A percentile compares a stretch with the other conserved stretches of the same genome.
Conservation (phyloP, 1,140 invertebrate genomes). For the Kradibia gibbosae region DNA sequence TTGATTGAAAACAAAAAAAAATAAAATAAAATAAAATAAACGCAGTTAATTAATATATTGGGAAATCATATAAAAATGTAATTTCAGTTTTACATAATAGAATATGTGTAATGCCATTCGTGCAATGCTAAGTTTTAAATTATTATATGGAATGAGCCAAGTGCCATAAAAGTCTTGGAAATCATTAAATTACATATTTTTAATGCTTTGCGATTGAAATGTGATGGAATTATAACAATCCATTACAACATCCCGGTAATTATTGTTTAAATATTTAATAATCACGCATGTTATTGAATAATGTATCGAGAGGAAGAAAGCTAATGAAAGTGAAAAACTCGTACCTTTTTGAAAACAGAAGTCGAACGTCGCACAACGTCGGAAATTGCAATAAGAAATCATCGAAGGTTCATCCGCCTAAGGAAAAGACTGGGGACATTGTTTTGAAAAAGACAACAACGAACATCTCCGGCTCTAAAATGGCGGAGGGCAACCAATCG, state of each 20-base stretch:
- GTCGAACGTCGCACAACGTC: not conserved
- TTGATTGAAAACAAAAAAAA: no score
- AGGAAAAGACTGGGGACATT: slow-evolving; percentile 62
- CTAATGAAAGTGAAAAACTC: not conserved
- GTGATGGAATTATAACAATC: not conserved
- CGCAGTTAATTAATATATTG: no score
- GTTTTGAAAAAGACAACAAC: slow-evolving; percentile 66
- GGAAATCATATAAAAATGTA: no score
- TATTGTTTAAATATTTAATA: not conserved
- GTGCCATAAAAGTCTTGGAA: no score
- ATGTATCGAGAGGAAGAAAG: not conserved
- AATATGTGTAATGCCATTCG: no score
- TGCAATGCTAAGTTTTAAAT: no score
- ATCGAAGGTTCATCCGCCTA: slow-evolving; percentile 65
- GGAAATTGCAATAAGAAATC: slow-evolving; percentile 58
- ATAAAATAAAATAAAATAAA: no score
- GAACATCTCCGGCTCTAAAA: slow-evolving; percentile 72
- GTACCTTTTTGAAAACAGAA: slow-evolving; percentile 13
- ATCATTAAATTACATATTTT: no score
- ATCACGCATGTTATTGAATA: not conserved
- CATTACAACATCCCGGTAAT: not conserved
- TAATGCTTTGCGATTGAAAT: no score
- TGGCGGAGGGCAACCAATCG: slow-evolving; percentile 81
- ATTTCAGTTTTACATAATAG: no score
- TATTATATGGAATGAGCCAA: no score